A percentile compares a stretch with the other conserved stretches of the same genome.
phyloP scores from a whole-genome alignment of 2,113 vertebrate genomes.

The Phyllopteryx taeniolatus region DNA sequence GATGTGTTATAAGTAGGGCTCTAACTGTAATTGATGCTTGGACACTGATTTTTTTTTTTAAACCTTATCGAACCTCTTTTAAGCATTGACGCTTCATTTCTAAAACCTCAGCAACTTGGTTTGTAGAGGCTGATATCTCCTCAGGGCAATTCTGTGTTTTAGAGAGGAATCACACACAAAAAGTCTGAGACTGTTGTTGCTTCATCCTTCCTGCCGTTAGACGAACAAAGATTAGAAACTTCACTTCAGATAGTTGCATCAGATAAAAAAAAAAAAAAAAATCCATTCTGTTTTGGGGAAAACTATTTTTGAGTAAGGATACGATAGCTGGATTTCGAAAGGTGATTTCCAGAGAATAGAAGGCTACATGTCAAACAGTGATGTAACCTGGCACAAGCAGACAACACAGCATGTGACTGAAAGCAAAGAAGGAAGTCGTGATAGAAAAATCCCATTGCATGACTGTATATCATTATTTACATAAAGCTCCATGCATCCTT shows the following conservation, averaged over 20 bases:
- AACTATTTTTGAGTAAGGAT: slow-evolving; percentile 11
- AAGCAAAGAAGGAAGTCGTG: not conserved
- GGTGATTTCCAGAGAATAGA: slow-evolving; percentile 6
- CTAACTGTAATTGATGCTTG: not conserved
- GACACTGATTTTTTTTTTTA: not conserved
- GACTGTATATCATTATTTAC: not conserved
- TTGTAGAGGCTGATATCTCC: not conserved
- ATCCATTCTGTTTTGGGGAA: slow-evolving; percentile 20
- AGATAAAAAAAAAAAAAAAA: slow-evolving; percentile 22
- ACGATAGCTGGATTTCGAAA: slow-evolving; percentile 11
- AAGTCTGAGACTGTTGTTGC: slow-evolving; percentile 29
- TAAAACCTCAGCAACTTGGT: not conserved
- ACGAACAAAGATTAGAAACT: slow-evolving; percentile 25
- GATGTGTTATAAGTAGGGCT: not conserved
- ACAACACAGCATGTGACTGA: not conserved
- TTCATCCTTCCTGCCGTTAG: slow-evolving; percentile 44
- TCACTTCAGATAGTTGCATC: slow-evolving; percentile 40
- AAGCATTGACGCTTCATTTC: slow-evolving; percentile 7
- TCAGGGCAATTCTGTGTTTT: slow-evolving; percentile 9
- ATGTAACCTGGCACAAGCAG: not conserved
- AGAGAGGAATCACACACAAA: slow-evolving; percentile 24
- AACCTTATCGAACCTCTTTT: not conserved
- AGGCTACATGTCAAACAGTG: slow-evolving; percentile 5
- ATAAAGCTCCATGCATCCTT: no score
- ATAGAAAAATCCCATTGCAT: not conserved